Base-by-base conservation (phyloP, 1,140 invertebrate genomes). In the Acromyrmex charruanus region DNA sequence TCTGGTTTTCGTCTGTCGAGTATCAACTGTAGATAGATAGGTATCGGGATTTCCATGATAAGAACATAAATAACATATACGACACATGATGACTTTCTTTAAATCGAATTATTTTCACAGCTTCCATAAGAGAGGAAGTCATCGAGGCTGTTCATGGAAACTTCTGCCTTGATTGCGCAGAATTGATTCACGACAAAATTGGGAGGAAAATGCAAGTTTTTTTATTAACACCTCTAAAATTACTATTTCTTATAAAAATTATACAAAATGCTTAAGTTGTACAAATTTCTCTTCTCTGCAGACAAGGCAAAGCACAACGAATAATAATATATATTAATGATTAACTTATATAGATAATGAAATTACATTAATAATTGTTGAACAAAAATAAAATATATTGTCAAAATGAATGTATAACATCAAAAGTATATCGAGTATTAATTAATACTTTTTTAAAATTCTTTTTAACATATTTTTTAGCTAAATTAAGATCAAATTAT, bases 71-170 rank as follows among this genome's bases (percentile, higher is more conserved):
- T 74, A 59, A 44, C 61, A 51, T 28, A 35, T 28, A 1, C 4
- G 16, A 28, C 1, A 35, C n/a, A 51, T 21, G 58, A 75, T 75
- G 69, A 51, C 71, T 84, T 61, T 84, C 39, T 35, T 74, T 28
- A 6, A 51, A 31, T 49, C 39, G 2, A 84, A 61, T 84, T 84
- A 84, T 84, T 84, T 84, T 84, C 80, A 49, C 55, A 84, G 7
- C n/a, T 63, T 74, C 14, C 31, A 31, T 49, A 39, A 61, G 14
- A 49, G 21, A 61, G 80, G 10, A 51, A 75, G 80, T 84, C 39
- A 75, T 84, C 55, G 44, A 49, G 12, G 10, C 14, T 58, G 14
- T 14, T 81, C 31, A 44, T 71, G 69, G 55, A 51, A 51, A 84
- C 18, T 49, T 59, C 31, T 1, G 31, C 35, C 25, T 84, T 9